phyloP scores from a whole-genome alignment of 2,888 invertebrate species.

The Napeogenes inachia region DNA sequence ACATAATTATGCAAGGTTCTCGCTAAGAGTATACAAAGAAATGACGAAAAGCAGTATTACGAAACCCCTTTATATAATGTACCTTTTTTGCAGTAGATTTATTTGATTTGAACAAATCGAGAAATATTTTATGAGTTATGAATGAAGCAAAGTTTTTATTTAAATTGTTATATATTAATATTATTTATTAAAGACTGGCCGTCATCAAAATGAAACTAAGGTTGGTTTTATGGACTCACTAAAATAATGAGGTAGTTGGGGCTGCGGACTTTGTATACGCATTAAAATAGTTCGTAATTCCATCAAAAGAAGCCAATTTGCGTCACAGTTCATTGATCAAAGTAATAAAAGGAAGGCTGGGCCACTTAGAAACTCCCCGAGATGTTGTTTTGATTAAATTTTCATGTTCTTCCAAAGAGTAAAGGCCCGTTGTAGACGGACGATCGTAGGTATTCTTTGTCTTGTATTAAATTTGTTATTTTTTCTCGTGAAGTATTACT shows the following conservation, averaged over 20 bases:
- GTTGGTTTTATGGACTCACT: too few species aligned
- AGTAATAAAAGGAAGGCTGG: conserved; percentile 40
- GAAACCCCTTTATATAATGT: too few species aligned
- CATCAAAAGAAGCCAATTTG: conserved; percentile 40
- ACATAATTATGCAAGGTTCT: neutral
- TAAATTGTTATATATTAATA: too few species aligned
- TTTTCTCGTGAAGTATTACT: conserved; percentile 11
- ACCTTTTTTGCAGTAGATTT: too few species aligned
- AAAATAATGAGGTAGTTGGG: conserved; percentile 15
- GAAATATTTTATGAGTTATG: too few species aligned
- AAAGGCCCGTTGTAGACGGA: conserved; percentile 12
- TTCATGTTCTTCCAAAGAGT: conserved; percentile 35
- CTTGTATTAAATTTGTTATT: conserved; percentile 12
- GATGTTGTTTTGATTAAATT: conserved; percentile 52
- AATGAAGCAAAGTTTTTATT: too few species aligned
- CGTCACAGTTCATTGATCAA: conserved; percentile 45
- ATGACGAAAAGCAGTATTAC: too few species aligned
- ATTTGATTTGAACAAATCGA: too few species aligned
- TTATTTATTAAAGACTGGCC: too few species aligned
- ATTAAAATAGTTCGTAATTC: conserved; percentile 34
- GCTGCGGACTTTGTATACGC: conserved; percentile 6
- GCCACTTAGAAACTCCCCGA: conserved; percentile 35
- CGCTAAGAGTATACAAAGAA: too few species aligned
- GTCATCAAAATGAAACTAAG: too few species aligned
- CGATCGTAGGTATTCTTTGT: conserved; percentile 12